Percentiles rank a stretch among this genome's conserved stretches.
phyloP scores from a whole-genome alignment of 1,140 invertebrate species.

The Pseudomyrmex dendroicus region DNA sequence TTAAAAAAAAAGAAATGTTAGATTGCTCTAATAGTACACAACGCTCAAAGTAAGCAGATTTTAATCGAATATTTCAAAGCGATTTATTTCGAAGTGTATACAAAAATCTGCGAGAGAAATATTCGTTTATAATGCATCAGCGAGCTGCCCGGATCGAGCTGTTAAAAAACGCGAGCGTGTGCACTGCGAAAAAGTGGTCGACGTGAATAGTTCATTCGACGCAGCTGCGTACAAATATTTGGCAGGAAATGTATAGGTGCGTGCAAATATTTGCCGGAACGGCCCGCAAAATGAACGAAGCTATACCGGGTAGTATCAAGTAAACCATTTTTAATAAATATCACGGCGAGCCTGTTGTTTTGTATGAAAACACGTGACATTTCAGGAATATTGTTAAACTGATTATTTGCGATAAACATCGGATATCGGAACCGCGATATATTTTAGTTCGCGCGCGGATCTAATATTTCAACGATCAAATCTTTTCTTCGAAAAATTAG shows the following conservation, averaged over 20 bases:
- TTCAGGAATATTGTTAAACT: background rate
- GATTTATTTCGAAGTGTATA: conserved; percentile 32
- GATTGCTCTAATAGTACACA: conserved; percentile 8
- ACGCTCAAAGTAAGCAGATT: conserved; percentile 22
- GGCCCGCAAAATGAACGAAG: conserved; percentile 38
- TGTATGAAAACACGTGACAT: background rate
- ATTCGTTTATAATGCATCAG: conserved; percentile 56
- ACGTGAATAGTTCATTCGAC: conserved; percentile 60
- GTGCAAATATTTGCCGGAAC: conserved; percentile 57
- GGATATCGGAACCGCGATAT: too few species aligned
- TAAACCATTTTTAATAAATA: conserved; percentile 41
- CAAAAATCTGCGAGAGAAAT: conserved; percentile 40
- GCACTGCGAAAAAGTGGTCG: conserved; percentile 25
- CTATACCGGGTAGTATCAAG: conserved; percentile 15
- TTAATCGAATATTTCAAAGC: conserved; percentile 49
- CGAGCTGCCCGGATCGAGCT: background rate
- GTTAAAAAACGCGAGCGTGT: conserved; percentile 29
- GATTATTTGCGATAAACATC: conserved; percentile 1
- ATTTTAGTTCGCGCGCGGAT: too few species aligned
- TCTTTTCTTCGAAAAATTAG: conserved; percentile 20
- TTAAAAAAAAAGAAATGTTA: background rate
- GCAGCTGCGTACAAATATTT: conserved; percentile 58
- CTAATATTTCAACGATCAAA: background rate
- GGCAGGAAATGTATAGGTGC: conserved; percentile 53
- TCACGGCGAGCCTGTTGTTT: background rate